Percentiles rank a stretch among this genome's conserved stretches.
These are phyloP conservation scores for Tragulus kanchil DNA, from an alignment of 2,113 vertebrate species.

Conservation along the genomic window DNA sequence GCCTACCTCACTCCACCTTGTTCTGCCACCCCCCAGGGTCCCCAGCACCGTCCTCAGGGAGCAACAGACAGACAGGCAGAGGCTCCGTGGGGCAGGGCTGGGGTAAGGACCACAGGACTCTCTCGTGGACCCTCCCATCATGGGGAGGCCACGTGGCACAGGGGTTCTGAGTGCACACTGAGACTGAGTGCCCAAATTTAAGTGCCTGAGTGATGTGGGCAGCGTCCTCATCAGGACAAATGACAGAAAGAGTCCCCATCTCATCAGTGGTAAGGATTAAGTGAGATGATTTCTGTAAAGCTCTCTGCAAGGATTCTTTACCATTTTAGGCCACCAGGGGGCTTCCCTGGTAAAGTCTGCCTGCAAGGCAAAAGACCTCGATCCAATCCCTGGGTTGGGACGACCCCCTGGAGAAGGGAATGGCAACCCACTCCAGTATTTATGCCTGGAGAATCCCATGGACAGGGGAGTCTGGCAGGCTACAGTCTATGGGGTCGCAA, in stretches of 20 bases:
- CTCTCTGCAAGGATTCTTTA: not conserved
- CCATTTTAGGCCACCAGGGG: not conserved
- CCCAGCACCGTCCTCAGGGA: accelerated
- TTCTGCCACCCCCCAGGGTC: not conserved
- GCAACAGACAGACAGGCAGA: not conserved
- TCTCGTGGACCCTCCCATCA: accelerated
- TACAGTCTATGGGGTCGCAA: not conserved
- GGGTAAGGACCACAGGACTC: not conserved
- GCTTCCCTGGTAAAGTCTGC: not conserved
- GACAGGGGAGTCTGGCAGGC: not conserved
- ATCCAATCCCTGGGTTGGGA: not conserved
- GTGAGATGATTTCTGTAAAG: not conserved
- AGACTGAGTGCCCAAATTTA: not conserved
- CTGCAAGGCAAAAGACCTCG: not conserved
- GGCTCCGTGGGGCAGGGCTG: not conserved
- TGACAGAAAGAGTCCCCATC: not conserved
- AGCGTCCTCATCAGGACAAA: not conserved
- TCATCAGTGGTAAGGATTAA: not conserved
- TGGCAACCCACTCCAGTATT: not conserved
- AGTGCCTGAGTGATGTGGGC: not conserved
- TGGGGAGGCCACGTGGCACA: accelerated
- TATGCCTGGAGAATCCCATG: not conserved
- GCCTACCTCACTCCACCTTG: not conserved
- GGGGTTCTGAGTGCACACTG: accelerated
- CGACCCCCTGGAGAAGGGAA: not conserved